Evolutionary conservation across 2,113 vertebrate species (phyloP).

Genomic region (Otolemur garnettii): DNA sequence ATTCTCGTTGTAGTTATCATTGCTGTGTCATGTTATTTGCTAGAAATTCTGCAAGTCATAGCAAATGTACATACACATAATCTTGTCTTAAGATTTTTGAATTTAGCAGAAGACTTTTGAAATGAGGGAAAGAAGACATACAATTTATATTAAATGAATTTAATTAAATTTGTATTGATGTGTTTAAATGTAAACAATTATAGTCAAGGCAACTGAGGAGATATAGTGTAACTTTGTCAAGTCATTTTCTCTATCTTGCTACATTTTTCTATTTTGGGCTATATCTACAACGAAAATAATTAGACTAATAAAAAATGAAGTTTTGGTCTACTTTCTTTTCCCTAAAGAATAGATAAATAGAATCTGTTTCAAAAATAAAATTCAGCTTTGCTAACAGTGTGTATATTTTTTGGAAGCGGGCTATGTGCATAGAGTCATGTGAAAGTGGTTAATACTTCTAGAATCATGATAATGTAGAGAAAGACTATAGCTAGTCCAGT

Average conservation of each 20-base stretch:
- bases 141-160: neutral
- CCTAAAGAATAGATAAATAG: neutral
- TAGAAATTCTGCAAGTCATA: neutral
- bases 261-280: neutral
- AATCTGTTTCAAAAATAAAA: neutral
- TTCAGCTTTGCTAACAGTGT: neutral
- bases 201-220: neutral
- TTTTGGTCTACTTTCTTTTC: neutral
- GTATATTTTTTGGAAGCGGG: neutral
- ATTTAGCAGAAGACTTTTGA: neutral
- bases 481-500: neutral
- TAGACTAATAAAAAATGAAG: neutral
- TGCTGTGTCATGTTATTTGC: neutral
- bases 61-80: neutral
- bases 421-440: neutral
- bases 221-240: neutral
- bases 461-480: neutral
- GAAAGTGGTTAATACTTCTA: neutral
- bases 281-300: neutral
- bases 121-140: neutral
- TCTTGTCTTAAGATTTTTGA: neutral
- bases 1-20: constrained; percentile 14
- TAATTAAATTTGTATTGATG: neutral
- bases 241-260: neutral
- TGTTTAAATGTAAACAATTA: neutral